A percentile compares a stretch with the other conserved stretches of the same genome.
Evolutionary conservation across 2,888 invertebrate species (phyloP).

Genomic region (Bimastos eiseni): DNA sequence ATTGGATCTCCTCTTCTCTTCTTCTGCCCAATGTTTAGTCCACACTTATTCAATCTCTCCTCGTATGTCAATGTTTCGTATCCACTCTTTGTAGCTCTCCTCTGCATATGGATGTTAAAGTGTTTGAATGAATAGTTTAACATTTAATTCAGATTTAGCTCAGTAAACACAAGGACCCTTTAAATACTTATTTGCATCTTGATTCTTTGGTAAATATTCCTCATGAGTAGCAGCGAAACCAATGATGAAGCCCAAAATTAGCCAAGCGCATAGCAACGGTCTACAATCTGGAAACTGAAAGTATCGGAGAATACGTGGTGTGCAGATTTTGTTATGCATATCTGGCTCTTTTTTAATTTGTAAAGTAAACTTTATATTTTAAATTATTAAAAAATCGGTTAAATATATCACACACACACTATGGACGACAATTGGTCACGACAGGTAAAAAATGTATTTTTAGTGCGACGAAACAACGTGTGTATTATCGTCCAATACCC

Average conservation of each 20-base stretch:
- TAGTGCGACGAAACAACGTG: not conserved
- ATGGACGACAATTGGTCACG: constrained; percentile 19
- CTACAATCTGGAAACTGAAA: not conserved
- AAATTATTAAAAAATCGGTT: not conserved
- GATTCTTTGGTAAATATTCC: not conserved
- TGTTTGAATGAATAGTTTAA: too few relatives aligned
- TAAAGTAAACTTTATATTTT: not conserved
- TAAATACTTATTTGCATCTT: too few relatives aligned
- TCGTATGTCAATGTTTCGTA: too few relatives aligned
- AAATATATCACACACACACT: not conserved
- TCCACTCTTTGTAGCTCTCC: too few relatives aligned
- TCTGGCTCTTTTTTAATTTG: not conserved
- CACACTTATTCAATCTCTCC: too few relatives aligned
- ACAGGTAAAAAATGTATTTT: not conserved
- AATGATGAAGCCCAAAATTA: not conserved
- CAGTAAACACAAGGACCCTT: too few relatives aligned
- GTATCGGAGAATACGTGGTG: not conserved
- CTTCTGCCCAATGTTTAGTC: too few relatives aligned
- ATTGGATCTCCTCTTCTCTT: too few relatives aligned
- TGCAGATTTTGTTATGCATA: not conserved
- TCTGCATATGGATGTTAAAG: too few relatives aligned
- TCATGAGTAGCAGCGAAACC: not conserved
- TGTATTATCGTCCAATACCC: not conserved
- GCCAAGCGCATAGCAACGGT: not conserved
- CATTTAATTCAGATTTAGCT: too few relatives aligned